Evolutionary conservation across 2,888 invertebrate genomes (phyloP).

Genomic region (Drosophila percnosoma): DNA sequence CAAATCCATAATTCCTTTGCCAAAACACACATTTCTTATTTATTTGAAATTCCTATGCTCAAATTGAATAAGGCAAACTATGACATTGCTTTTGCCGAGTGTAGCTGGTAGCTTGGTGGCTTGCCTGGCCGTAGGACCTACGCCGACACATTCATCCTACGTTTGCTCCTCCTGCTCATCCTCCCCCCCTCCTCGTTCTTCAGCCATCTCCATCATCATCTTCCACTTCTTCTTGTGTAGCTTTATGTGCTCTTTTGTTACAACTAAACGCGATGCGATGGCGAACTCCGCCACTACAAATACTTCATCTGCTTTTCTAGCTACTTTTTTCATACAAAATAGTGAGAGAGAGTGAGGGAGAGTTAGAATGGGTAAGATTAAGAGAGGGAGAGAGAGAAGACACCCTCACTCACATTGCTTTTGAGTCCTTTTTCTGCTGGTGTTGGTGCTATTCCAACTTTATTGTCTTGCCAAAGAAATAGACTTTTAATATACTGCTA

Average conservation of each 20-base stretch:
- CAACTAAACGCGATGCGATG: constrained; percentile 44
- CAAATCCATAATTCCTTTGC: background rate
- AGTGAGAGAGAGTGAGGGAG: background rate
- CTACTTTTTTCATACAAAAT: constrained; percentile 19
- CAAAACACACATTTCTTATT: background rate
- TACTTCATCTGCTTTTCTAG: constrained; percentile 53
- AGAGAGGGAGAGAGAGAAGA: background rate
- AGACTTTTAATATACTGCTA: constrained; percentile 77
- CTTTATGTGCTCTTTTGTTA: constrained; percentile 66
- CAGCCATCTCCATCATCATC: constrained; percentile 7
- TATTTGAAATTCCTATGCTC: background rate
- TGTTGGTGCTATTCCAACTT: constrained; percentile 55
- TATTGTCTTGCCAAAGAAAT: constrained; percentile 80
- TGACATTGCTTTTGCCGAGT: background rate
- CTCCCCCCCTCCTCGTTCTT: background rate
- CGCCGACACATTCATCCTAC: background rate
- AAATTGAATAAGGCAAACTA: background rate
- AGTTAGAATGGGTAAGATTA: background rate
- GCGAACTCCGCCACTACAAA: constrained; percentile 28
- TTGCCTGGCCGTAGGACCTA: constrained; percentile 36
- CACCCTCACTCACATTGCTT: background rate
- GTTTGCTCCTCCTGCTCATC: constrained; percentile 1
- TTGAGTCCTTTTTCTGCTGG: constrained; percentile 14
- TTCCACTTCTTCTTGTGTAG: constrained; percentile 26
- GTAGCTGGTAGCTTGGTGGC: background rate